Evolutionary conservation across 2,888 invertebrate genomes (phyloP), one percentile per base, ranked within the genome.

Genomic region (Theretra japonica): DNA sequence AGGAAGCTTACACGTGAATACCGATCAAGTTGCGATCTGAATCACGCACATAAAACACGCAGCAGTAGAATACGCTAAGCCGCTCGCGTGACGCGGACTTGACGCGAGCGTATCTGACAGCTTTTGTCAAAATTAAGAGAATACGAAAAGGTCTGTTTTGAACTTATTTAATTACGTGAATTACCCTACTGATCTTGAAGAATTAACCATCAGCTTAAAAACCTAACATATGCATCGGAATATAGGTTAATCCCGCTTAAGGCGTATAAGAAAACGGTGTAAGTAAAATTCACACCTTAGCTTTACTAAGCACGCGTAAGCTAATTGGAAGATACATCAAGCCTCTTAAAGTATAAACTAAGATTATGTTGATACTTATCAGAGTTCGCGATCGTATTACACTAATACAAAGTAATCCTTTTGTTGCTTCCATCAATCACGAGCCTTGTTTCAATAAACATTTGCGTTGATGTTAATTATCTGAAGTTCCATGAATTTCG

Each of bases 361-460:
- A 71, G 41, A 75, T 25, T 75, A 70, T 69, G 75, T 71, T 73
- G 70, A 56, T 53, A 70, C 70, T 73, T 70, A 71, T 65, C 69
- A 56, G 72, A 72, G 73, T 74, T 74, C 73, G 70, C 33, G 70
- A 75, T 77, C 33, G 59, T 62, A 59, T 76, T 73, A 76, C 73
- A 68, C 62, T 69, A 59, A 58, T 73, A 15, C 33, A 6, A 21
- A 48, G 23, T 65, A 65, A 65, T 65, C 65, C 48, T 48, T 48
- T 25, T 62, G 62, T 62, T 65, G 23, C 17, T 48, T 17, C 15
- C 48, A 65, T 48, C 48, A 65, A 62, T 62, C n/a, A 41, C 21
- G 62, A 11, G 41, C 23, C 48, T 65, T 65, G 48, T 65, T 48
- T 48, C 23, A 41, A 48, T 48, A 48, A 17, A 25, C 15, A 41